These are phyloP conservation scores for Oscheius sp. DNA, from an alignment of 2,888 invertebrate species.

Conservation along the genomic window DNA sequence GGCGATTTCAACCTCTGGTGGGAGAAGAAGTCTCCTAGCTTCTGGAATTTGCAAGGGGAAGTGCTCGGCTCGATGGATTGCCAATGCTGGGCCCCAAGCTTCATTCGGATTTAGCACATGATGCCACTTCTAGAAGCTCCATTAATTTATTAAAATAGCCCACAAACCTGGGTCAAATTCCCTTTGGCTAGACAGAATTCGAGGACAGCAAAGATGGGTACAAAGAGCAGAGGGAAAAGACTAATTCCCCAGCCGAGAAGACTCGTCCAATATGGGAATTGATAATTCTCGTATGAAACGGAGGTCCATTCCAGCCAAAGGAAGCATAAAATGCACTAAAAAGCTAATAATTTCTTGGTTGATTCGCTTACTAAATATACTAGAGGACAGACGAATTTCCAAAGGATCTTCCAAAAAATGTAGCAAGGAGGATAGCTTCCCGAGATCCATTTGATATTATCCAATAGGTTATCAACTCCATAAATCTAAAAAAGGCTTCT, in stretches of 20 bases:
- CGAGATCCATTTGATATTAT: slow-evolving; percentile 76
- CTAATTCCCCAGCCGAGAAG: slow-evolving; percentile 79
- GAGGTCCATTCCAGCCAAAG: slow-evolving; percentile 79
- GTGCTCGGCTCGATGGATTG: slow-evolving; percentile 68
- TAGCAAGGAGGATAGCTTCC: slow-evolving; percentile 75
- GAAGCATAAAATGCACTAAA: slow-evolving; percentile 81
- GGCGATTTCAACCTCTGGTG: slow-evolving; percentile 49
- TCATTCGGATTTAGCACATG: slow-evolving; percentile 66
- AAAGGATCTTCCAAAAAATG: slow-evolving; percentile 80
- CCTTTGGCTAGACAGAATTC: slow-evolving; percentile 71
- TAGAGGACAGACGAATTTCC: slow-evolving; percentile 80
- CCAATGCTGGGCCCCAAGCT: slow-evolving; percentile 71
- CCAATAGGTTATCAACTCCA: slow-evolving; percentile 73
- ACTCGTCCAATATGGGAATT: slow-evolving; percentile 75
- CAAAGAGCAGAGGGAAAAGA: slow-evolving; percentile 78
- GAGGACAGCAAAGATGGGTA: slow-evolving; percentile 77
- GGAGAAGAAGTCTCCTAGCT: slow-evolving; percentile 58
- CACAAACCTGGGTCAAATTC: slow-evolving; percentile 61
- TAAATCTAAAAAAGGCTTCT: slow-evolving; percentile 36
- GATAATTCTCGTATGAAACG: slow-evolving; percentile 78
- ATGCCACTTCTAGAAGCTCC: slow-evolving; percentile 59
- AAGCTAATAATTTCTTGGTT: slow-evolving; percentile 15
- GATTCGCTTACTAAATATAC: slow-evolving; percentile 77
- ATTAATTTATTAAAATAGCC: no score
- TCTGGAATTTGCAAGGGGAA: slow-evolving; percentile 70